Evolutionary conservation across 2,888 invertebrate genomes (phyloP), one percentile per base, ranked within the genome.

Genomic region (Gasteruption jaculator): DNA sequence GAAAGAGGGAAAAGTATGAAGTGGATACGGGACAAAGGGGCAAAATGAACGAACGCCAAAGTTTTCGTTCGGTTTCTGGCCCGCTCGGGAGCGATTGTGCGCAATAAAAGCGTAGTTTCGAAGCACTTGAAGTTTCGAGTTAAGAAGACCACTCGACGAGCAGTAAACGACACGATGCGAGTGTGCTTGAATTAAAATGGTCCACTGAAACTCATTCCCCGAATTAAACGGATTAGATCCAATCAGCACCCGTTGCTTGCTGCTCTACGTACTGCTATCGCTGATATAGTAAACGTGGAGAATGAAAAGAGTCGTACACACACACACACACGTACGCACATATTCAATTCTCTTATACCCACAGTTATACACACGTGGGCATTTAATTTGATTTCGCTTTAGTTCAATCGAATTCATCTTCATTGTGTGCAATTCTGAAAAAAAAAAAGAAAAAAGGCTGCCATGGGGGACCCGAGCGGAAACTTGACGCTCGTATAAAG

Each of bases 221-320:
- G 60, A 63, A 62, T 65, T 62, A 65, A 65, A 64, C 58, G 58
- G 62, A 64, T 65, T 63, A 65, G 56, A 62, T 60, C 59, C 63
- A 65, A 65, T 65, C 63, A 63, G 57, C 61, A 53, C 55, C 50
- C 49, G 38, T 38, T 44, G 46, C 41, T n/a, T 46, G 41, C 35
- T 46, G 45, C 32, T 27, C 41, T 26, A 25, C 36, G 20, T 25
- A 41, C 25, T 12, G 32, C 16, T 11, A 15, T 25, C 8, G 33
- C 24, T 30, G 30, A 36, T 18, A 38, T 29, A 19, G 14, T 39
- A 41, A 38, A 34, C 20, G 21, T 38, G 21, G 32, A 26, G 26
- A 34, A 27, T 35, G 48, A 49, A 48, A 52, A 48, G 43, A 44
- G 49, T 51, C 42, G 44, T 25, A 26, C 41, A 21, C n/a, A n/a